phyloP scores from a whole-genome alignment of 2,888 invertebrate genomes.

The Dicyrtoma fusca region DNA sequence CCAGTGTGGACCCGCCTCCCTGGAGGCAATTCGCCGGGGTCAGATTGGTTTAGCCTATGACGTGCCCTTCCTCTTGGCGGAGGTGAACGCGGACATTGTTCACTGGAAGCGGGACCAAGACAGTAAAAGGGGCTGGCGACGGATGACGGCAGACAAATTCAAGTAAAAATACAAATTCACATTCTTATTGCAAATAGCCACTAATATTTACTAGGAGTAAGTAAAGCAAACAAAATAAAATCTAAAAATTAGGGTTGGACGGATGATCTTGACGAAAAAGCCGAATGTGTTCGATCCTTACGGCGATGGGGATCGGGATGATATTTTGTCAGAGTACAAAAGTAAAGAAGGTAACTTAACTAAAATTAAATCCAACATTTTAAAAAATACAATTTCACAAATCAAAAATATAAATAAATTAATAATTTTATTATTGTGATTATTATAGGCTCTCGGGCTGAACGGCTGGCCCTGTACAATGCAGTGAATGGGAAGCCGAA shows the following conservation, averaged over 20 bases:
- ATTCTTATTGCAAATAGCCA: neutral
- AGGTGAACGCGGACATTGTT: constrained; percentile 82
- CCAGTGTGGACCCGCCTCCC: constrained; percentile 78
- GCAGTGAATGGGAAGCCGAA: constrained; percentile 72
- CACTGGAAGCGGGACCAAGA: constrained; percentile 65
- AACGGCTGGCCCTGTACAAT: constrained; percentile 74
- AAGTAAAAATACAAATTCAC: constrained; percentile 42
- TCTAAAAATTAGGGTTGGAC: constrained; percentile 76
- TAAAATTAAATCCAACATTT: no score
- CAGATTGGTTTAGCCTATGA: constrained; percentile 75
- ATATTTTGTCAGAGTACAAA: constrained; percentile 73
- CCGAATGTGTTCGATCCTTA: constrained; percentile 73
- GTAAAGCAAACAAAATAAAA: neutral
- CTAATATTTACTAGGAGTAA: neutral
- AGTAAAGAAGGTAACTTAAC: constrained; percentile 66
- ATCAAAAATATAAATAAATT: neutral
- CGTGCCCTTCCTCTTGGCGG: constrained; percentile 76
- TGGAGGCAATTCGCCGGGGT: constrained; percentile 77
- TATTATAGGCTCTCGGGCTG: constrained; percentile 67
- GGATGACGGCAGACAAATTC: constrained; percentile 52
- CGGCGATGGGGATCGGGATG: constrained; percentile 72
- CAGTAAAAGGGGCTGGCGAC: constrained; percentile 45
- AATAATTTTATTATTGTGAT: neutral
- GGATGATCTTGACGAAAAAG: constrained; percentile 74
- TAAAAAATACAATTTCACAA: no score